These are phyloP conservation scores for Etheostoma spectabile DNA, from an alignment of 2,113 vertebrate genomes.

Conservation along the genomic window DNA sequence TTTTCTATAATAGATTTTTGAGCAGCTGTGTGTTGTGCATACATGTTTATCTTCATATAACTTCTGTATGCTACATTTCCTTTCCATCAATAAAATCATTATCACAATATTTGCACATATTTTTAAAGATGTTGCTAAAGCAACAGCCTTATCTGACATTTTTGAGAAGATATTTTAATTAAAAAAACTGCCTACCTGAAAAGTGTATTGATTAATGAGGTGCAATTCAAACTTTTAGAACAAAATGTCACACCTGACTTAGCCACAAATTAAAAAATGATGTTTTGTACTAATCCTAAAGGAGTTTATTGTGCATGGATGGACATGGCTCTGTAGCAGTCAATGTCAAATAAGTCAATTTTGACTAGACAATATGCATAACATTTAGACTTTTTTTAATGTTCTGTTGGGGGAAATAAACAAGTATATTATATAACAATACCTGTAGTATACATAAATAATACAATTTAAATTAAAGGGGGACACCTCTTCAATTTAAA, in stretches of 20 bases:
- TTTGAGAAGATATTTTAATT: neutral
- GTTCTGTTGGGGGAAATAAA: too few relatives aligned
- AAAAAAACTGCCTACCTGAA: neutral
- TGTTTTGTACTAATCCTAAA: neutral
- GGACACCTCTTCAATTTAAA: too few relatives aligned
- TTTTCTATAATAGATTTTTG: neutral
- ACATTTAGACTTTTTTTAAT: too few relatives aligned
- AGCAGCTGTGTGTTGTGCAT: too few relatives aligned
- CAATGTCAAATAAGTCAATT: neutral
- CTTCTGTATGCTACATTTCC: neutral
- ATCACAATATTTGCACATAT: neutral
- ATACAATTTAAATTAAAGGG: neutral
- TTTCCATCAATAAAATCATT: neutral
- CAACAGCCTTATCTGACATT: neutral
- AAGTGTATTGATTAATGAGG: neutral
- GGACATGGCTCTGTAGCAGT: neutral
- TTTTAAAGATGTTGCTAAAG: neutral
- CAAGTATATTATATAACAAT: neutral
- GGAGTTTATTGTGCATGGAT: neutral
- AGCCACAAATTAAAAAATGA: neutral
- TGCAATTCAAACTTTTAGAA: neutral
- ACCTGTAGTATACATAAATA: too few relatives aligned
- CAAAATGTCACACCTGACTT: neutral
- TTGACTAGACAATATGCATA: too few relatives aligned
- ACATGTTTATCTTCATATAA: neutral